phyloP scores from a whole-genome alignment of 2,888 invertebrate genomes.

The Pseudococcus viburni region DNA sequence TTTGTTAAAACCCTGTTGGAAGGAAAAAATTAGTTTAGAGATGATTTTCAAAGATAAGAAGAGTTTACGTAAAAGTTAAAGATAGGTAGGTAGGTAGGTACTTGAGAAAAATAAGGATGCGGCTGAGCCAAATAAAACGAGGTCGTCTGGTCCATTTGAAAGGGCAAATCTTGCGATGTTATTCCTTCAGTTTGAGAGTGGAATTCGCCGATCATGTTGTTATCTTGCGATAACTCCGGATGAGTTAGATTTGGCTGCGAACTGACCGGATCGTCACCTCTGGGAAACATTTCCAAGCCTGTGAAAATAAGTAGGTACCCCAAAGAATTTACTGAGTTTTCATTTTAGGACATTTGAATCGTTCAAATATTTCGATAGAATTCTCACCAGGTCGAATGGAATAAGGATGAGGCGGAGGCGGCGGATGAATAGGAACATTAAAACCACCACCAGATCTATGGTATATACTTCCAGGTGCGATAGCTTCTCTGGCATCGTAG shows the following conservation, averaged over 20 bases:
- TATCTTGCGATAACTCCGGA: conserved; percentile 85
- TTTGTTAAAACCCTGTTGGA: conserved; percentile 13
- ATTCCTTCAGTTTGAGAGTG: conserved; percentile 96
- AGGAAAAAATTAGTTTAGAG: background rate
- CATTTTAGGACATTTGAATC: too few relatives aligned
- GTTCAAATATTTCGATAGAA: background rate
- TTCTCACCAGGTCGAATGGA: conserved; percentile 65
- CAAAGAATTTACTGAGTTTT: too few relatives aligned
- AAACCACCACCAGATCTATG: conserved; percentile 77
- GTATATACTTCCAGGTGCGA: conserved; percentile 94
- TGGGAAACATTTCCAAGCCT: conserved; percentile 77
- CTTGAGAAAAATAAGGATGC: conserved; percentile 69
- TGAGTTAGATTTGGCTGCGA: conserved; percentile 81
- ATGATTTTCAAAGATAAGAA: background rate
- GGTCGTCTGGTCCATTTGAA: conserved; percentile 76
- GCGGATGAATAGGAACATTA: conserved; percentile 65
- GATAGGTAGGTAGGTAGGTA: conserved; percentile 59
- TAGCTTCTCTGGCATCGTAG: conserved; percentile 96
- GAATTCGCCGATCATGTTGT: conserved; percentile 85
- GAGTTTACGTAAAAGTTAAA: background rate
- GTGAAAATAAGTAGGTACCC: too few relatives aligned
- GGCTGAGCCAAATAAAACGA: conserved; percentile 69
- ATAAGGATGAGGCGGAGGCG: conserved; percentile 67
- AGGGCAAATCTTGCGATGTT: conserved; percentile 92
- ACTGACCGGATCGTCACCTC: conserved; percentile 86